A percentile compares a stretch with the other conserved stretches of the same genome.
These are phyloP conservation scores for Ephialtes manifestator DNA, from an alignment of 2,888 invertebrate species.

Conservation along the genomic window DNA sequence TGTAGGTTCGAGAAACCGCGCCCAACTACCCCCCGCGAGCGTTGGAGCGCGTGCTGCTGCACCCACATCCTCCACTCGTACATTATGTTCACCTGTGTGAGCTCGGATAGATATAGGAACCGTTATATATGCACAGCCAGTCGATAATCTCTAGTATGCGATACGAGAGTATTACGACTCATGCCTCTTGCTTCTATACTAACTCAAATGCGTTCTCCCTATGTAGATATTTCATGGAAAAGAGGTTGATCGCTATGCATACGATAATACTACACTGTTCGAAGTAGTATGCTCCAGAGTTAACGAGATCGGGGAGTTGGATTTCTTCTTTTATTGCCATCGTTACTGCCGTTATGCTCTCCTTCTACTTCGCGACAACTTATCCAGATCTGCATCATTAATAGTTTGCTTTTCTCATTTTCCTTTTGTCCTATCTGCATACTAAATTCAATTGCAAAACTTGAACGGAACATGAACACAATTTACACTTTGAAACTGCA, in stretches of 20 bases:
- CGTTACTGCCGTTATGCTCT: constrained; percentile 20
- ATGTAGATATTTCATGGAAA: constrained; percentile 36
- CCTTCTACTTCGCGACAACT: background rate
- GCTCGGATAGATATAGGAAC: constrained; percentile 3
- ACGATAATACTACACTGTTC: constrained; percentile 38
- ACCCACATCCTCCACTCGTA: constrained; percentile 68
- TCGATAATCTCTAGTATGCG: constrained; percentile 54
- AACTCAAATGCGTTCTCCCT: background rate
- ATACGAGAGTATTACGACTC: constrained; percentile 44
- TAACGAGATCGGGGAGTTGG: constrained; percentile 38
- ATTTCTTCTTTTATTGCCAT: constrained; percentile 37
- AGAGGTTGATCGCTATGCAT: constrained; percentile 46
- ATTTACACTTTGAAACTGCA: background rate
- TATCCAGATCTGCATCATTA: constrained; percentile 10
- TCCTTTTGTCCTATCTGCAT: background rate
- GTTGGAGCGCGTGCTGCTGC: constrained; percentile 55
- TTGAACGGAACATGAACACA: background rate
- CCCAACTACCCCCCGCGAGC: constrained; percentile 55
- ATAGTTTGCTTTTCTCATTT: background rate
- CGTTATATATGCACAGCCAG: constrained; percentile 19
- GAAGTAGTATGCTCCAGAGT: constrained; percentile 3
- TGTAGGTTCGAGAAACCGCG: constrained; percentile 59
- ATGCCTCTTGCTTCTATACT: constrained; percentile 14
- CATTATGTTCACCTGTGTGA: constrained; percentile 63
- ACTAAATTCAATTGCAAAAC: background rate